phyloP scores from a whole-genome alignment of 2,113 vertebrate genomes.

The Taxidea taxus region DNA sequence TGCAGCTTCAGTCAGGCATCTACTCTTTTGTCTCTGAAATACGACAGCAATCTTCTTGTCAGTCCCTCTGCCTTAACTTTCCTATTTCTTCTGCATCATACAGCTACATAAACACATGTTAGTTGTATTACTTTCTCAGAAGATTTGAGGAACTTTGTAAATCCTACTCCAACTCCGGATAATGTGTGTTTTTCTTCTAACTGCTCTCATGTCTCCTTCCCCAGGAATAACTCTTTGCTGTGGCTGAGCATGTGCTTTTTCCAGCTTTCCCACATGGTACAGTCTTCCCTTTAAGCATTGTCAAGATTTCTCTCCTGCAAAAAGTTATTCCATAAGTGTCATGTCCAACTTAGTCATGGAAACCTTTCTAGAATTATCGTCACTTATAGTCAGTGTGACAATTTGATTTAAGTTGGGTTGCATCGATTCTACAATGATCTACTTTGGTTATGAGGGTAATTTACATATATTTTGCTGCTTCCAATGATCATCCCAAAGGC shows the following conservation, averaged over 20 bases:
- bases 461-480: not conserved
- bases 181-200: not conserved
- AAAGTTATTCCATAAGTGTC: not conserved
- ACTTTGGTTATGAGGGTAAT: not conserved
- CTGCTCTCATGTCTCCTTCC: not conserved
- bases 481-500: not conserved
- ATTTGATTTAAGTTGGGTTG: not conserved
- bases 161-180: not conserved
- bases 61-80: not conserved
- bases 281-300: not conserved
- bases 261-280: not conserved
- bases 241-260: not conserved
- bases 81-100: not conserved
- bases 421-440: not conserved
- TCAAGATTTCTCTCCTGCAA: slow-evolving; percentile 12
- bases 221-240: not conserved
- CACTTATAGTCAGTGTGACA: not conserved
- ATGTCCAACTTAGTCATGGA: not conserved
- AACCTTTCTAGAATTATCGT: slow-evolving; percentile 13
- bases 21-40: not conserved
- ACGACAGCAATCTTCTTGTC: not conserved
- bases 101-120: not conserved
- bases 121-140: not conserved
- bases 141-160: not conserved
- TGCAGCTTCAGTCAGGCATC: not conserved